These are phyloP conservation scores for Laspeyria flexula DNA, from an alignment of 2,888 invertebrate genomes.

Conservation along the genomic window DNA sequence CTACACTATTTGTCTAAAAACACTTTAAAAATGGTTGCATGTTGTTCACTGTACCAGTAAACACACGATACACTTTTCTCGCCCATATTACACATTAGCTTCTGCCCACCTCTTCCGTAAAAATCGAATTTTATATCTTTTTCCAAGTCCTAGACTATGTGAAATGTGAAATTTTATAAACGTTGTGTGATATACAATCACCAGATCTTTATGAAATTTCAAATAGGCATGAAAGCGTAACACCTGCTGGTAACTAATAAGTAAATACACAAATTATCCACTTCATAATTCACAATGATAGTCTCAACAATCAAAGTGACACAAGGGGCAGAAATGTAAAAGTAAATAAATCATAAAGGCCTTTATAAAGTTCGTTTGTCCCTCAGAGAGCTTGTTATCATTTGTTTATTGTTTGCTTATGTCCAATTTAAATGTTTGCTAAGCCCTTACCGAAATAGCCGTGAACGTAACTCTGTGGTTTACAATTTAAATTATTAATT, in stretches of 20 bases:
- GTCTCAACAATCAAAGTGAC: constrained; percentile 41
- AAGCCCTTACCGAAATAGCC: constrained; percentile 47
- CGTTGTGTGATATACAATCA: no score
- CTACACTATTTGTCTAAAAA: constrained; percentile 47
- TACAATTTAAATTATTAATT: constrained; percentile 35
- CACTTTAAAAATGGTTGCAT: constrained; percentile 39
- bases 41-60: constrained; percentile 17
- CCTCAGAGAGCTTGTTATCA: constrained; percentile 73
- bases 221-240: no score
- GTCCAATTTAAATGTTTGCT: constrained; percentile 75
- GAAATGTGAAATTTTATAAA: no score
- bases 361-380: constrained; percentile 59
- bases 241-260: no score
- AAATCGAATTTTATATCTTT: no score
- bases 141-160: no score
- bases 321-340: constrained; percentile 54
- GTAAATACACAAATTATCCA: no score
- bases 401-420: constrained; percentile 70
- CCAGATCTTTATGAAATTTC: no score
- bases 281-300: no score
- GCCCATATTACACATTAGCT: no score
- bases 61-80: constrained; percentile 1
- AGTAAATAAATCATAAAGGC: constrained; percentile 59
- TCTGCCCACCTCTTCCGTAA: no score
- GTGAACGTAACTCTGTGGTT: constrained; percentile 34